These are phyloP conservation scores for Diarsia dahlii DNA, from an alignment of 2,888 invertebrate genomes.

Conservation along the genomic window DNA sequence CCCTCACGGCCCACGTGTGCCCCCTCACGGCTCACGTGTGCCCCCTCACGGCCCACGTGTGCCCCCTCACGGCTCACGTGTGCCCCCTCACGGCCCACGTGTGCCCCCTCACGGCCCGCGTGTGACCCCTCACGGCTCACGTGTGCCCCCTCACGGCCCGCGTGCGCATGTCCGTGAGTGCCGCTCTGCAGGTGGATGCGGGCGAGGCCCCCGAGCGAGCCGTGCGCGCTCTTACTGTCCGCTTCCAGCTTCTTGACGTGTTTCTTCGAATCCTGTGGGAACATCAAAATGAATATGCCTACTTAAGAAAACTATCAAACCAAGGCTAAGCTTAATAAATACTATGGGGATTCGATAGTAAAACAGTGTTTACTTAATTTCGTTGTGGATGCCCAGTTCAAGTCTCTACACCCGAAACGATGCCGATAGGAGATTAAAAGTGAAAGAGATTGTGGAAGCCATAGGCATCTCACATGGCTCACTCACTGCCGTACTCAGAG, in stretches of 20 bases:
- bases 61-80: background rate
- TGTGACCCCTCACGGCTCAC: background rate
- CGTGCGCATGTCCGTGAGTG: background rate
- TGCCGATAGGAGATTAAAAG: too few relatives aligned
- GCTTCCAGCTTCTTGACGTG: slow-evolving; percentile 40
- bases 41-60: background rate
- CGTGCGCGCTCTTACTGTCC: background rate
- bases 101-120: background rate
- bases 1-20: slow-evolving; percentile 11
- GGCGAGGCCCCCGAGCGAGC: background rate
- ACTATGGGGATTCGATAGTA: too few relatives aligned
- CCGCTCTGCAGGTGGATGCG: background rate
- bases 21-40: background rate
- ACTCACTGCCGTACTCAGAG: too few relatives aligned
- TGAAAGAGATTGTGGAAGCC: too few relatives aligned
- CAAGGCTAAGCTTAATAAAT: too few relatives aligned
- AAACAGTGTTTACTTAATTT: too few relatives aligned
- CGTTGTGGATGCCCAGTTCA: too few relatives aligned
- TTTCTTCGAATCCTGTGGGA: background rate
- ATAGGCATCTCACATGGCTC: too few relatives aligned
- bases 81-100: slow-evolving; percentile 3
- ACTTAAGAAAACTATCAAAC: background rate
- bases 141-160: background rate
- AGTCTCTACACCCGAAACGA: too few relatives aligned
- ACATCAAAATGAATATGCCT: background rate